Evolutionary conservation across 2,888 invertebrate genomes (phyloP), one percentile per base, ranked within the genome.

Genomic region (Trissolcus brochymenae): DNA sequence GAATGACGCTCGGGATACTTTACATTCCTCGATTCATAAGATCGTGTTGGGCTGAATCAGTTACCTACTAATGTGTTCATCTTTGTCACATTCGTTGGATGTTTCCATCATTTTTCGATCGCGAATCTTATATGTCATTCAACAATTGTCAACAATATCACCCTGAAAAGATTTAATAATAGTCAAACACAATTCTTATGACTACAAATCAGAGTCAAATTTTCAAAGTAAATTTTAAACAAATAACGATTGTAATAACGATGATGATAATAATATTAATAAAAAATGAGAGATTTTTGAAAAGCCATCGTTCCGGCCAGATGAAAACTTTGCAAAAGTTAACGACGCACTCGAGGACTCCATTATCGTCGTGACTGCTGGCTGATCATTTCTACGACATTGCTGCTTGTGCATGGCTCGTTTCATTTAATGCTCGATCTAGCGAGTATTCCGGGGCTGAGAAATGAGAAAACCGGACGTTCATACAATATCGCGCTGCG

Each of bases 271-370:
- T 46, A 57, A 53, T 41, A 55, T 67, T 43, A 46, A 35, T 21
- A 19, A 56, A 54, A 79, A 80, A 81, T 83, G 81, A 83, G 83
- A 83, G 82, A 83, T 80, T 57, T 59, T 57, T 9, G 14, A 53
- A 50, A 51, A 60, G 19, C 80, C 82, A 80, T 82, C 74, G 77
- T 78, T 70, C 79, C 62, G 53, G 73, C 68, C 19, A 76, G 72
- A 81, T 83, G 83, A 83, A 83, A 83, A 82, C 55, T 74, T 80
- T 73, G 81, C 80, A 76, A 76, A 79, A 84, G 82, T 82, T 84
- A 84, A 85, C 82, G 84, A 84, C 78, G 81, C 82, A 80, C 81
- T 82, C 72, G 83, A 85, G 82, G 83, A 84, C 82, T 84, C 83
- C 81, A 82, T 83, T 83, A 82, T 78, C 81, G 74, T 82, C 80